Conservation (phyloP, 2,797 vertebrate genomes). For the Hafferia zeledoni region DNA sequence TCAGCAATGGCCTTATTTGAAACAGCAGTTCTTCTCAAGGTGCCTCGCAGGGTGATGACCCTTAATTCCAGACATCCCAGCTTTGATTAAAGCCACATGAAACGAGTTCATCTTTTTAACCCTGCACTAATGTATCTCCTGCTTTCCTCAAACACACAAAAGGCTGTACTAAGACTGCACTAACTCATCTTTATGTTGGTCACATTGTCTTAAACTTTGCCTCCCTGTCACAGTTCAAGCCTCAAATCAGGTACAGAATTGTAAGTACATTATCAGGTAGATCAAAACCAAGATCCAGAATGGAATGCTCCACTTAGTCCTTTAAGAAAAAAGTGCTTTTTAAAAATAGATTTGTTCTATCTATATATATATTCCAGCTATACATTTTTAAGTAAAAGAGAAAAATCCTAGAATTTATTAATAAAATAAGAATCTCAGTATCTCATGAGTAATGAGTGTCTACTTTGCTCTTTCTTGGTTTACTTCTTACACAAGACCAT, state of each 20-base stretch:
- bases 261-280: neutral
- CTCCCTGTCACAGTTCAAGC: neutral
- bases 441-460: neutral
- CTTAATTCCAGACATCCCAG: constrained; percentile 43
- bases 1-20: constrained; percentile 54
- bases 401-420: neutral
- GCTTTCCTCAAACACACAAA: neutral
- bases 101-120: constrained; percentile 20
- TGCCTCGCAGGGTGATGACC: constrained; percentile 42
- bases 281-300: neutral
- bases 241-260: neutral
- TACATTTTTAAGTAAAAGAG: neutral
- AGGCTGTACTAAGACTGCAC: neutral
- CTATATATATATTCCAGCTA: neutral
- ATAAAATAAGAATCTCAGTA: neutral
- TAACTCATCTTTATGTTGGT: neutral
- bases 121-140: neutral
- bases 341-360: neutral
- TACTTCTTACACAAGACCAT: neutral
- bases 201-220: neutral
- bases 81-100: constrained; percentile 68
- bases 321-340: neutral
- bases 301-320: neutral
- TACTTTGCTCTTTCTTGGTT: neutral
- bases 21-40: constrained; percentile 59